Evolutionary conservation across 2,113 vertebrate species (phyloP), one percentile per base, ranked within the genome.

Genomic region (Pituophis catenifer): DNA sequence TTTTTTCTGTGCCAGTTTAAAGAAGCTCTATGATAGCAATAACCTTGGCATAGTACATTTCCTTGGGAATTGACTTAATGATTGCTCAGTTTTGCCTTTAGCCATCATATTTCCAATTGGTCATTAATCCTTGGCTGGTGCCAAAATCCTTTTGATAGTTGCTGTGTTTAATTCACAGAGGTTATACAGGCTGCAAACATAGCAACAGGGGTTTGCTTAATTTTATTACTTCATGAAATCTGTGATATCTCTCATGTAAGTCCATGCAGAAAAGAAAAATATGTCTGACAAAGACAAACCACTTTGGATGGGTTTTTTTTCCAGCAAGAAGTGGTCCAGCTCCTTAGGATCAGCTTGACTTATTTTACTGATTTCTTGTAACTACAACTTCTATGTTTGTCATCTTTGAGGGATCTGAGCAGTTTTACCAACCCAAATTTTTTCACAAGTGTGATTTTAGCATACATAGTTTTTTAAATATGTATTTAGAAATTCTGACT

Each of bases 151-250:
- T 94, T 89, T 90, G 53, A 87, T 86, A 57, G 26, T 21, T 0
- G 5, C 86, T 89, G n/a, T 59, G 8, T 94, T 94, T 95, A 93
- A 93, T 94, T 93, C 48, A 93, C 89, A 87, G 58, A 81, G 92
- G 38, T 95, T 94, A 92, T 89, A 91, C 17, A 54, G 58, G 90
- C 54, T 92, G 8, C 81, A 95, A 93, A 33, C 62, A 75, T 53
- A 89, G 59, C 23, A 94, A 50, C 9, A 93, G 93, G 50, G 57
- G 89, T 90, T 93, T 94, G 89, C 11, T 58, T 94, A 70, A 59
- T 88, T 89, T 93, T 89, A 1, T 91, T 91, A 15, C 92, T 95
- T 44, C 33, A 57, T 57, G 33, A 87, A 55, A 86, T 86, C 93
- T 93, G 1, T 21, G 38, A 12, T 7, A 23, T 90, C 92, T 81